Evolutionary conservation across 2,113 vertebrate genomes (phyloP).

Genomic region (Otolemur garnettii): DNA sequence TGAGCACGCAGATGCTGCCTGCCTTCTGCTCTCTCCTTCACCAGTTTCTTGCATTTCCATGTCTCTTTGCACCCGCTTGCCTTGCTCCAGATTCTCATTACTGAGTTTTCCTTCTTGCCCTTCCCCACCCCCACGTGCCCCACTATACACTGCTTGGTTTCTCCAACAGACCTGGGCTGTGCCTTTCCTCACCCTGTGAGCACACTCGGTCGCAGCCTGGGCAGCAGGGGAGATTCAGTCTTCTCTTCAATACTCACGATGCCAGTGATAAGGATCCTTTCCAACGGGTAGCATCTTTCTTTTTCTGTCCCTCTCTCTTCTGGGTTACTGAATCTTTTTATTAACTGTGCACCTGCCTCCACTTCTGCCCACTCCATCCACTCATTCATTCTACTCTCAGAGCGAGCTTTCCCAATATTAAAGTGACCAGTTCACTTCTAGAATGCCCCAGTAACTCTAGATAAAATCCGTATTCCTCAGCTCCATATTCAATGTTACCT

Average conservation of each 20-base stretch:
- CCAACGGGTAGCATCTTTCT: not conserved
- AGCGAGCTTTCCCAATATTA: not conserved
- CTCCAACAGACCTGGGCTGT: not conserved
- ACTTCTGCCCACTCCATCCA: not conserved
- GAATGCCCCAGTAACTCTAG: not conserved
- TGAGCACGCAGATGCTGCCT: slow-evolving; percentile 81
- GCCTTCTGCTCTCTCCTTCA: slow-evolving; percentile 82
- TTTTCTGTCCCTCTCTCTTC: not conserved
- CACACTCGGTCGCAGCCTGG: not conserved
- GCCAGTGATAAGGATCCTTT: not conserved
- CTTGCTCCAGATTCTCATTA: slow-evolving; percentile 61
- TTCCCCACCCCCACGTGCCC: not conserved
- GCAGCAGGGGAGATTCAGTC: not conserved
- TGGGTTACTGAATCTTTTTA: not conserved
- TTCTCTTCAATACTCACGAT: not conserved
- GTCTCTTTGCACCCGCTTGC: slow-evolving; percentile 67
- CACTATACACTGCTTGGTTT: not conserved
- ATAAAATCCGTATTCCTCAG: not conserved
- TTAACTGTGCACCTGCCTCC: not conserved
- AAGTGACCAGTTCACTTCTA: not conserved
- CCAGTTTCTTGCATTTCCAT: slow-evolving; percentile 71
- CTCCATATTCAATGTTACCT: not conserved
- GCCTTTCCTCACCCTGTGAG: not conserved
- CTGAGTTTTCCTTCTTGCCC: not conserved
- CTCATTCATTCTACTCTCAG: not conserved